Conservation (phyloP, 2,113 vertebrate species). For the Aix galericulata region DNA sequence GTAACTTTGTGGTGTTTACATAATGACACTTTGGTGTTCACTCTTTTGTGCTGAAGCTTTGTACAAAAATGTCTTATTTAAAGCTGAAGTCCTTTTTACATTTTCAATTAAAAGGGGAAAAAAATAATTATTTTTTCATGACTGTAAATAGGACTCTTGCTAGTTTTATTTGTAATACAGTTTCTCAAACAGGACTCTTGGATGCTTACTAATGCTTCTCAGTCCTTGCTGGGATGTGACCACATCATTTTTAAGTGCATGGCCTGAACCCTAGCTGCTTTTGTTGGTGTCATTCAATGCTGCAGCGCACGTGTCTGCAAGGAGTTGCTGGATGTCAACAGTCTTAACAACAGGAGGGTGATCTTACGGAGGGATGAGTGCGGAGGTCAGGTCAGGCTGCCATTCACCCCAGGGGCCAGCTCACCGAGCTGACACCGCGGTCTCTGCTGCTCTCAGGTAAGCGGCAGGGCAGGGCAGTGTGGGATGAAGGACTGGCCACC, state of each 20-base stretch:
- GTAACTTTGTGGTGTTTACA: conserved; percentile 64
- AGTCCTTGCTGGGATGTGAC: neutral
- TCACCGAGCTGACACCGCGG: neutral
- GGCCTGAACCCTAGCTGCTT: neutral
- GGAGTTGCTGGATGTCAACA: neutral
- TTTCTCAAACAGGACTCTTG: conserved; percentile 12
- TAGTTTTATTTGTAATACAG: conserved; percentile 29
- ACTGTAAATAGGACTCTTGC: conserved; percentile 47
- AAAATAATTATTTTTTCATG: conserved; percentile 64
- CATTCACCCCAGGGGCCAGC: too few relatives aligned
- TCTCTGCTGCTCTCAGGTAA: neutral
- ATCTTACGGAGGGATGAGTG: neutral
- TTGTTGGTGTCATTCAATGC: neutral
- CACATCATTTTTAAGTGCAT: neutral
- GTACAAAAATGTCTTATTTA: conserved; percentile 73
- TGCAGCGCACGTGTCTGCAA: neutral
- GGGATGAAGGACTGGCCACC: neutral
- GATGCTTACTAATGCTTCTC: neutral
- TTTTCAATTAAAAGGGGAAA: conserved; percentile 73
- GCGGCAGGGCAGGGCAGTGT: neutral
- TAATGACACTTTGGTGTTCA: conserved; percentile 51
- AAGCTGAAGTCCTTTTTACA: conserved; percentile 68
- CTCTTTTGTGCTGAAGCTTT: conserved; percentile 67
- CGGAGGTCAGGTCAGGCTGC: neutral
- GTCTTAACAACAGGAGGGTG: rapidly evolving